Percentiles rank a stretch among this genome's conserved stretches.
These are phyloP conservation scores for Sycobia sp. DNA, from an alignment of 1,140 invertebrate species.

Conservation along the genomic window DNA sequence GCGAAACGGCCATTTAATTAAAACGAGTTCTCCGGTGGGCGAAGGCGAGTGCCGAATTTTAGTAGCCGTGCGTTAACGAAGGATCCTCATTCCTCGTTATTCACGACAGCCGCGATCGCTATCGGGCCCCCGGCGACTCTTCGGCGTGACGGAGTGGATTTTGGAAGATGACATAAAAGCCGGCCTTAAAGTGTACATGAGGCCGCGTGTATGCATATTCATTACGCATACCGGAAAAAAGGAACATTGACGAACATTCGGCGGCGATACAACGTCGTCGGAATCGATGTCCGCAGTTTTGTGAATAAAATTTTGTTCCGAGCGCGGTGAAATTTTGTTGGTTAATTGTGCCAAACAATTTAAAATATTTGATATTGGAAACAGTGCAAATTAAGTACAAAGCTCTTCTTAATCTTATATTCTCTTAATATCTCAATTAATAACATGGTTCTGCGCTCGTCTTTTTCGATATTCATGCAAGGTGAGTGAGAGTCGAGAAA, in stretches of 20 bases:
- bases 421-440: no score
- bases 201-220: slow-evolving; percentile 29
- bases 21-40: slow-evolving; percentile 36
- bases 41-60: slow-evolving; percentile 3
- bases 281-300: no score
- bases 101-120: slow-evolving; percentile 29
- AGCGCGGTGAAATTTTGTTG: no score
- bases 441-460: no score
- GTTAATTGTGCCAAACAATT: no score
- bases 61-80: slow-evolving; percentile 30
- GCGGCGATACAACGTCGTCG: not conserved
- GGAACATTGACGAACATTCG: slow-evolving; percentile 13
- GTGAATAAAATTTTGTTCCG: no score
- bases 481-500: no score
- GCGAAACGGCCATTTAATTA: slow-evolving; percentile 35
- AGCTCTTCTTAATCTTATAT: no score
- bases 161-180: slow-evolving; percentile 33
- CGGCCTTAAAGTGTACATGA: slow-evolving; percentile 3
- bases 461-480: no score
- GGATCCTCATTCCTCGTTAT: slow-evolving; percentile 11
- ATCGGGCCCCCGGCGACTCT: slow-evolving; percentile 25
- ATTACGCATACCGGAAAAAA: slow-evolving; percentile 24
- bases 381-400: no score
- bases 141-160: slow-evolving; percentile 32
- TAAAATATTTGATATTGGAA: no score